Conservation (phyloP, 2,888 invertebrate genomes). For the Pyrrhia umbra region DNA sequence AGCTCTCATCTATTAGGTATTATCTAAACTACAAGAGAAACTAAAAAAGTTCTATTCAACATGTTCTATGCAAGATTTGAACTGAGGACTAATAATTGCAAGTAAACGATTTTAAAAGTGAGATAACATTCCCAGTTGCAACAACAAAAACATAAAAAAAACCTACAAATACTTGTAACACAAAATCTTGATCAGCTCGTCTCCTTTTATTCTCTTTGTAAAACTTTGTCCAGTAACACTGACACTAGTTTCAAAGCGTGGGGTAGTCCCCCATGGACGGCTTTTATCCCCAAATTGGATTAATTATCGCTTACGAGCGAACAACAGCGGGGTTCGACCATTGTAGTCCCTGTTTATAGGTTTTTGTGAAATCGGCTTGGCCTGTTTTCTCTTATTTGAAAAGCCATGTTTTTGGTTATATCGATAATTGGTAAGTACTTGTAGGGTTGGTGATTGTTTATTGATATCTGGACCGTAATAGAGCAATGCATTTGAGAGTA, state of each 20-base stretch:
- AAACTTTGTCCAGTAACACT: conserved; percentile 15
- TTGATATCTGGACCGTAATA: not conserved
- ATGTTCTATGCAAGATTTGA: too few relatives aligned
- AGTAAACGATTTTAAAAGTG: not conserved
- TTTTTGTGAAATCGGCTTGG: conserved; percentile 24
- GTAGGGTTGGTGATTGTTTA: not conserved
- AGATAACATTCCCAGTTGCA: not conserved
- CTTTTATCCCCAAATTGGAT: conserved; percentile 65
- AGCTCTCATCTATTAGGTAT: too few relatives aligned
- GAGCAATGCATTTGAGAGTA: not conserved
- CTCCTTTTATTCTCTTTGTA: not conserved
- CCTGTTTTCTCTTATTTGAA: not conserved
- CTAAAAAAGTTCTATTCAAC: too few relatives aligned
- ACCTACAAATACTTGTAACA: conserved; percentile 3
- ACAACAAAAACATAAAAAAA: conserved; percentile 1
- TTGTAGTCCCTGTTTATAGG: conserved; percentile 46
- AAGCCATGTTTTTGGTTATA: conserved; percentile 14
- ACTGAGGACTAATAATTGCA: too few relatives aligned
- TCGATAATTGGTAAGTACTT: conserved; percentile 12
- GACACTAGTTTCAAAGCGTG: conserved; percentile 18
- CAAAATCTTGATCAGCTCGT: conserved; percentile 24
- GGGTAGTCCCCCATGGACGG: conserved; percentile 6
- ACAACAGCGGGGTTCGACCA: conserved; percentile 35
- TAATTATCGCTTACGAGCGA: conserved; percentile 58
- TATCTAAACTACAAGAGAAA: too few relatives aligned